Percentiles rank a stretch among this genome's conserved stretches.
Evolutionary conservation across 2,888 invertebrate genomes (phyloP).

Genomic region (Ctena decussata): DNA sequence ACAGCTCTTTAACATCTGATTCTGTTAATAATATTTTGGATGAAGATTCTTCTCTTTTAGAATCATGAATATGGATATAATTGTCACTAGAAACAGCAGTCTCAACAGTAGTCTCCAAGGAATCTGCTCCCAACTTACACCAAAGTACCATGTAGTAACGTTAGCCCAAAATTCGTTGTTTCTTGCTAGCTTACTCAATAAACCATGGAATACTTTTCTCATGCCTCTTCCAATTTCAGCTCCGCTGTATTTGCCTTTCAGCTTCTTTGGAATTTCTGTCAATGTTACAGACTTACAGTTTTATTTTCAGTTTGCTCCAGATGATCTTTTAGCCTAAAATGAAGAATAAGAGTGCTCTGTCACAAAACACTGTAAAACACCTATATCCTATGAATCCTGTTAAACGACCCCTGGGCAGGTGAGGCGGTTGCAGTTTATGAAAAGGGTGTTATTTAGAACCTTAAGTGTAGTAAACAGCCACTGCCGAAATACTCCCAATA

Average conservation of each 20-base stretch:
- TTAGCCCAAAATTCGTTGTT: conserved; percentile 26
- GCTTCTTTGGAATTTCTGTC: conserved; percentile 4
- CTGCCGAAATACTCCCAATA: too few species aligned
- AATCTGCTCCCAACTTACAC: conserved; percentile 34
- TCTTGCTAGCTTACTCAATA: conserved; percentile 10
- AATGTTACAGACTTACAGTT: neutral
- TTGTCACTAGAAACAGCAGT: neutral
- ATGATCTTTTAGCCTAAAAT: neutral
- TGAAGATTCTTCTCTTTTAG: neutral
- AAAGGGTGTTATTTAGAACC: too few species aligned
- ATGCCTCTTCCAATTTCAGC: neutral
- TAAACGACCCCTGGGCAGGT: too few species aligned
- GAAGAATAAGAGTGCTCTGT: too few species aligned
- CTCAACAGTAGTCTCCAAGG: neutral
- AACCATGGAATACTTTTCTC: neutral
- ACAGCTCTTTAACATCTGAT: conserved; percentile 9
- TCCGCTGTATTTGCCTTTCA: neutral
- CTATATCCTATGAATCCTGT: too few species aligned
- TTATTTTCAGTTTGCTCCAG: neutral
- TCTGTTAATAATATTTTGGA: neutral
- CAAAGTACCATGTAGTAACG: conserved; percentile 17
- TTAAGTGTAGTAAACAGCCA: too few species aligned
- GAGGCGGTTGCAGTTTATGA: too few species aligned
- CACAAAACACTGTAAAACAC: too few species aligned
- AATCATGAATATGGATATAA: neutral